Conservation (phyloP, 2,797 vertebrate species). For the Streptopelia turtur region DNA sequence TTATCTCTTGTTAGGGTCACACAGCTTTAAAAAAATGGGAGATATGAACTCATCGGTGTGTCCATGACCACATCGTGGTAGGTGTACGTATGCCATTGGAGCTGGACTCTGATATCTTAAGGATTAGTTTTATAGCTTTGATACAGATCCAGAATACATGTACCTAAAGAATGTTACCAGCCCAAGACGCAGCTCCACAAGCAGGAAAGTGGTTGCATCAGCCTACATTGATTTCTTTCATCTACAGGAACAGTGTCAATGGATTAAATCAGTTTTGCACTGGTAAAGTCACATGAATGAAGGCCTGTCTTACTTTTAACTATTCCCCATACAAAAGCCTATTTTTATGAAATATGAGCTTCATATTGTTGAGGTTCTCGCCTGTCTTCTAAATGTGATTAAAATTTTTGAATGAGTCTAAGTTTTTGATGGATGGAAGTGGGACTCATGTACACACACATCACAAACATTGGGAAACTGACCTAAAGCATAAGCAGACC, state of each 20-base stretch:
- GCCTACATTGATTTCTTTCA: background rate
- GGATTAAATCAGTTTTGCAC: background rate
- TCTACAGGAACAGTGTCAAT: background rate
- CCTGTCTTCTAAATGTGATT: background rate
- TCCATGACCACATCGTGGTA: background rate
- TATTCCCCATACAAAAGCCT: background rate
- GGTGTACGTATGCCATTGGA: rapidly evolving
- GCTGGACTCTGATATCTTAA: background rate
- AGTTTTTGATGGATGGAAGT: background rate
- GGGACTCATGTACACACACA: background rate
- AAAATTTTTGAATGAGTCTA: background rate
- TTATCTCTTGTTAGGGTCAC: background rate
- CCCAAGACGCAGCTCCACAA: background rate
- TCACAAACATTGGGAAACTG: background rate
- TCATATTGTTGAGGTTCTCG: background rate
- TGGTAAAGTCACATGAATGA: background rate
- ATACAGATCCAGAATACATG: background rate
- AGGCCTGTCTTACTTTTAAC: background rate
- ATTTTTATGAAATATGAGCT: background rate
- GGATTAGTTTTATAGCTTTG: background rate
- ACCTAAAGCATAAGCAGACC: background rate
- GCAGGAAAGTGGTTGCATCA: background rate
- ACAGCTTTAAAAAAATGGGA: background rate
- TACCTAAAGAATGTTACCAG: background rate
- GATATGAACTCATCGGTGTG: background rate